A percentile compares a stretch with the other conserved stretches of the same genome.
These are phyloP conservation scores for Dasypolia templi DNA, from an alignment of 2,888 invertebrate species.

Conservation along the genomic window DNA sequence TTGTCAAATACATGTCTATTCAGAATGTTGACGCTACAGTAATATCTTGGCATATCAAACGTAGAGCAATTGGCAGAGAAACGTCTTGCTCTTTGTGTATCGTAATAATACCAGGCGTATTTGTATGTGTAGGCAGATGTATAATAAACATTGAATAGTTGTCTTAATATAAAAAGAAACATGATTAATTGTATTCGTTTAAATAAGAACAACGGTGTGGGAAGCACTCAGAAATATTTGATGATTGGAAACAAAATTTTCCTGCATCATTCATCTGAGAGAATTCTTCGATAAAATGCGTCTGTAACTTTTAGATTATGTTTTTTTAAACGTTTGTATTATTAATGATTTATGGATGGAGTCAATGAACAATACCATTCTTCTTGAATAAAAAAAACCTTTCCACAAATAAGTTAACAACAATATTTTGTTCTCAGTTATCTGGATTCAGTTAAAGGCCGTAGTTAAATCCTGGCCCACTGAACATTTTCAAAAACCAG, in stretches of 20 bases:
- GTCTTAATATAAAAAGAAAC: conserved; percentile 37
- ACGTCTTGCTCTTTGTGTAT: conserved; percentile 45
- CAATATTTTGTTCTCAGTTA: not conserved
- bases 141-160: conserved; percentile 20
- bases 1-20: conserved; percentile 51
- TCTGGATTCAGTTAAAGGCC: not conserved
- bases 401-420: not conserved
- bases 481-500: not conserved
- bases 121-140: not conserved
- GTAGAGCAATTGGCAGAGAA: conserved; percentile 49
- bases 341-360: conserved; percentile 7
- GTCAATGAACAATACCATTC: not conserved
- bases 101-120: conserved; percentile 30
- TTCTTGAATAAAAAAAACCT: not conserved
- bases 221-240: conserved; percentile 37
- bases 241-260: conserved; percentile 23
- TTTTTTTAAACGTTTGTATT: conserved; percentile 22
- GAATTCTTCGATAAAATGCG: conserved; percentile 27
- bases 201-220: conserved; percentile 23
- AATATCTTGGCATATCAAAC: conserved; percentile 43
- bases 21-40: conserved; percentile 44
- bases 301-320: conserved; percentile 18
- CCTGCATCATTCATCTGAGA: conserved; percentile 13
- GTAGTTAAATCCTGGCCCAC: too few relatives aligned
- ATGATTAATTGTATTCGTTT: conserved; percentile 50